Percentiles rank a stretch among this genome's conserved stretches.
Conservation (phyloP, 2,113 vertebrate species). For the Eupsittula cactorum region DNA sequence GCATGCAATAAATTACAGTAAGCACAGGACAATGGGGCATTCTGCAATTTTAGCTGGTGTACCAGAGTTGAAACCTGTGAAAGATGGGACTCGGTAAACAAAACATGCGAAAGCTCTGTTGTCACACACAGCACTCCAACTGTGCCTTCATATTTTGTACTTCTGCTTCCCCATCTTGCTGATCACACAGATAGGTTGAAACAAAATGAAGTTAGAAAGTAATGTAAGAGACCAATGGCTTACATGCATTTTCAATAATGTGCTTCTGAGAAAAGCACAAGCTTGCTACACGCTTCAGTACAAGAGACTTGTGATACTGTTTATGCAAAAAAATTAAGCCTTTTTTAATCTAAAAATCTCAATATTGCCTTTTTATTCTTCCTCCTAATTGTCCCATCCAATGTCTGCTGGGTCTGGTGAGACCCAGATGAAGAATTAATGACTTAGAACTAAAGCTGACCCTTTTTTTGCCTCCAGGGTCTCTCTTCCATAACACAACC, state of each 20-base stretch:
- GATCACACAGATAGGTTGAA: constrained; percentile 98
- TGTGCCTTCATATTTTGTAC: constrained; percentile 89
- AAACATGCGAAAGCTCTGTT: constrained; percentile 48
- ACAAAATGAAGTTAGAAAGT: constrained; percentile 68
- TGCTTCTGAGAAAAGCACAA: not conserved
- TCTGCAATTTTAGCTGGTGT: constrained; percentile 58
- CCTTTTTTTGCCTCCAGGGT: not conserved
- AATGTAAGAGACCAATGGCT: not conserved
- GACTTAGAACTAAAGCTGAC: not conserved
- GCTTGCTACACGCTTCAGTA: not conserved
- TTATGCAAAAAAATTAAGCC: not conserved
- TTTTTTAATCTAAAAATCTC: not conserved
- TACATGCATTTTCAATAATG: not conserved
- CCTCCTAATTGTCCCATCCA: not conserved
- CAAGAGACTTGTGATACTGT: not conserved
- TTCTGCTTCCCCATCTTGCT: constrained; percentile 97
- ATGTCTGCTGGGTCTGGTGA: not conserved
- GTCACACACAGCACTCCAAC: not conserved
- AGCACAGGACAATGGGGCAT: constrained; percentile 51
- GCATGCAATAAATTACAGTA: constrained; percentile 78
- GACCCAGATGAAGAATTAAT: not conserved
- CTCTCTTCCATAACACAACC: not conserved
- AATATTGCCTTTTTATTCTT: not conserved
- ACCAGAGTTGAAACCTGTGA: constrained; percentile 52
- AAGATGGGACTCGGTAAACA: constrained; percentile 53